phyloP scores from a whole-genome alignment of 1,140 invertebrate species.

The Drosophila dunni region DNA sequence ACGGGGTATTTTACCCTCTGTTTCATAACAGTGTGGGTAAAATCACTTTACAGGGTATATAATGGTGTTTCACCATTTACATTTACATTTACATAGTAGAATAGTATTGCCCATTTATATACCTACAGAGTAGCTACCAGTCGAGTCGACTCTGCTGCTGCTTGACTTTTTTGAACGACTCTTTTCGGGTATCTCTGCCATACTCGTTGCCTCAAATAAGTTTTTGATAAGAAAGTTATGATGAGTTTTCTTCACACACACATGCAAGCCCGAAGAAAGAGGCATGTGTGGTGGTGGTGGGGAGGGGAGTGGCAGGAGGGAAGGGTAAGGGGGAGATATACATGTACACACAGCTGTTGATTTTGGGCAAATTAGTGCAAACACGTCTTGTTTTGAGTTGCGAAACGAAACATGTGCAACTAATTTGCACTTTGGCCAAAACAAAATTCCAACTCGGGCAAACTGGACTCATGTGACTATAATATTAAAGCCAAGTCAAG shows the following conservation, averaged over 20 bases:
- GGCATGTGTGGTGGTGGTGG: not conserved
- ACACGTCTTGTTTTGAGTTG: slow-evolving; percentile 80
- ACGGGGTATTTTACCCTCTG: too few species aligned
- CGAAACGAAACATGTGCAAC: slow-evolving; percentile 76
- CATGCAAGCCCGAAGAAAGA: slow-evolving; percentile 6
- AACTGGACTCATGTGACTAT: slow-evolving; percentile 12
- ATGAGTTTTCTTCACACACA: slow-evolving; percentile 73
- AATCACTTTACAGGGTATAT: too few species aligned
- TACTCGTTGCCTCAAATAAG: slow-evolving; percentile 60
- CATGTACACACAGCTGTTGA: slow-evolving; percentile 79
- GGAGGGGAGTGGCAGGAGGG: not conserved
- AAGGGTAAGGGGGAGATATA: not conserved
- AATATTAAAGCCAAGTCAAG: not conserved
- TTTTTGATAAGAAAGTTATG: slow-evolving; percentile 83
- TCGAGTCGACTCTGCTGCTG: not conserved
- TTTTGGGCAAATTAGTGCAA: slow-evolving; percentile 83
- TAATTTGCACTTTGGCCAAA: slow-evolving; percentile 70
- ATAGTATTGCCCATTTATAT: too few species aligned
- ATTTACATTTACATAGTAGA: too few species aligned
- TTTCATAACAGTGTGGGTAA: too few species aligned
- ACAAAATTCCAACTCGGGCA: slow-evolving; percentile 14
- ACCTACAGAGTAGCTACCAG: slow-evolving; percentile 11
- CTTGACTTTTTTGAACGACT: slow-evolving; percentile 10
- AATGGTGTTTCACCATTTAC: too few species aligned
- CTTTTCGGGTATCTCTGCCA: slow-evolving; percentile 52